Base-by-base conservation (phyloP, 1,140 invertebrate species). In the Aphaenogaster rudis region DNA sequence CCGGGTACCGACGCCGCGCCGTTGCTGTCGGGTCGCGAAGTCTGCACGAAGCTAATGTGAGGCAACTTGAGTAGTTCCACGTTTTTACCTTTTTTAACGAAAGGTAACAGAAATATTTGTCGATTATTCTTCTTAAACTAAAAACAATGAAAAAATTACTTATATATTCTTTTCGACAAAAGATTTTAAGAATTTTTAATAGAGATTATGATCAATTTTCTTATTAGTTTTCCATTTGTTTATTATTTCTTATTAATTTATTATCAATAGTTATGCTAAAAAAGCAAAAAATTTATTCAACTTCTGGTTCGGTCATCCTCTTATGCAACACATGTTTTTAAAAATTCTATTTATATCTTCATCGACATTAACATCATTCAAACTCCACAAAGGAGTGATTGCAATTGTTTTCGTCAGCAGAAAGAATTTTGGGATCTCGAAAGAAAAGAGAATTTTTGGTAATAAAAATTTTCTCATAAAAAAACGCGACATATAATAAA, bases 41-140 rank as follows among this genome's bases (percentile, higher is more conserved):
- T 74, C 6, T 48, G 33, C n/a, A 74, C n/a, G 17, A 74, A 45
- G n/a, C 36, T 74, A 74, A 57, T 42, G 52, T 57, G 52, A 74
- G 39, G n/a, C 52, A 74, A 15, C 28, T 11, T 54, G 33, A 48
- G 1, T 28, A 52, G 28, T 52, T 52, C 13, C 48, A 9, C n/a
- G 42, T 42, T 76, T 76, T 76, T 76, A 42, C 11, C 52, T 48
- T 76, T 59, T 76, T 76, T 21, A 59, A 7, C 36, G 1, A 45
- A 42, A 59, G 54, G 36, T 59, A 42, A 76, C 7, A 9, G 45
- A 28, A 59, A 39, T 42, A 21, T 42, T 45, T 15, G 28, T 50
- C 42, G 2, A 50, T 45, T 42, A 6, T 7, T 45, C 9, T 67
- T 67, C 45, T 45, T 21, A 45, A 45, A 11, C 17, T 3, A 9